phyloP scores from a whole-genome alignment of 2,888 invertebrate genomes.

The Deroplatys truncata region DNA sequence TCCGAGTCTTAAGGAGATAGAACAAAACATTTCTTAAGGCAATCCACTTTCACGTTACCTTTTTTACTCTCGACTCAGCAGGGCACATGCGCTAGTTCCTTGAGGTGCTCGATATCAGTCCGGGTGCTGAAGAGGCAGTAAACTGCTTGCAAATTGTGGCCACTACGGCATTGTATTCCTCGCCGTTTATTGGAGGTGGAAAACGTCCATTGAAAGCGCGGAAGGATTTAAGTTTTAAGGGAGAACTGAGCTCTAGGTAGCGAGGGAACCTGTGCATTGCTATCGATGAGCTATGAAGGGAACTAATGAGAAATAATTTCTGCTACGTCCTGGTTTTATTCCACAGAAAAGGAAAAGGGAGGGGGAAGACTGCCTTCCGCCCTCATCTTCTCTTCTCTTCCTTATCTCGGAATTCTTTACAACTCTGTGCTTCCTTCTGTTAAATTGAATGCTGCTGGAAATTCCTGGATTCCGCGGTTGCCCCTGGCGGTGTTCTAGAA shows the following conservation, averaged over 20 bases:
- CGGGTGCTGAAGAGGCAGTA: background rate
- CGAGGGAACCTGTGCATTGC: background rate
- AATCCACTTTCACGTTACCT: too few relatives aligned
- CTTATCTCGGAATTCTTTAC: background rate
- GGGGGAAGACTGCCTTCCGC: background rate
- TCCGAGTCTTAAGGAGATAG: too few relatives aligned
- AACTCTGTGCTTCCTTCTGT: background rate
- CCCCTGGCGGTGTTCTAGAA: background rate
- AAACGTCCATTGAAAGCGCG: background rate
- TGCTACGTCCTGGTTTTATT: background rate
- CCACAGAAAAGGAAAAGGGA: background rate
- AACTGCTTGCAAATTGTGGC: background rate
- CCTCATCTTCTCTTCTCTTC: background rate
- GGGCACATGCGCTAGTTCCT: too few relatives aligned
- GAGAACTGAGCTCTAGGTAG: background rate
- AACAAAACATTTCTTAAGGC: too few relatives aligned
- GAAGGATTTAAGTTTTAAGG: background rate
- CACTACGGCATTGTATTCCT: too few relatives aligned
- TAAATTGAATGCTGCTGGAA: background rate
- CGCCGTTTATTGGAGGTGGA: background rate
- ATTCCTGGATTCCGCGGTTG: background rate
- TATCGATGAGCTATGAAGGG: background rate
- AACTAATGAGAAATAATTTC: background rate
- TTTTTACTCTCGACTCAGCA: too few relatives aligned
- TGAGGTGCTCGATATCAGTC: too few relatives aligned